phyloP scores from a whole-genome alignment of 2,797 vertebrate genomes.

The Dallia pectoralis region DNA sequence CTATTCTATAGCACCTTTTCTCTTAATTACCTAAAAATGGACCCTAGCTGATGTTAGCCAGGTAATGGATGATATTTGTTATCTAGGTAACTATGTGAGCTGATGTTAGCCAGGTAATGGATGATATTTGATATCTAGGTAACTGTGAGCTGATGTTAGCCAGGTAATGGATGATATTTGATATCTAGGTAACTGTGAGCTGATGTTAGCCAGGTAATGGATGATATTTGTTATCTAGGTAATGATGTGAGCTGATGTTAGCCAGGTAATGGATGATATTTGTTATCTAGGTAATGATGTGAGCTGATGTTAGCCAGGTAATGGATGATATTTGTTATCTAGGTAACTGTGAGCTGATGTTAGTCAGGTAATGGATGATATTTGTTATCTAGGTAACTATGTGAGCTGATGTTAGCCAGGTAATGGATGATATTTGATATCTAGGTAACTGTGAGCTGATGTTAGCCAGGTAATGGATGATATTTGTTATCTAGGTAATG shows the following conservation, averaged over 20 bases:
- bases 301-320: conserved; percentile 65
- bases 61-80: not conserved
- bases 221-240: conserved; percentile 48
- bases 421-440: not conserved
- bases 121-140: conserved; percentile 48
- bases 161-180: not conserved
- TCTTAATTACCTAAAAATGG: not conserved
- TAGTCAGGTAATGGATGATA: not conserved
- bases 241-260: conserved; percentile 68
- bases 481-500: conserved; percentile 56
- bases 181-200: conserved; percentile 66
- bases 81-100: conserved; percentile 67
- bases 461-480: not conserved
- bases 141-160: conserved; percentile 70
- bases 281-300: conserved; percentile 62
- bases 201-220: conserved; percentile 53
- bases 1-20: not conserved
- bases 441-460: conserved; percentile 72
- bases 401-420: conserved; percentile 72
- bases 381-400: conserved; percentile 56
- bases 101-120: conserved; percentile 53
- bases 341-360: conserved; percentile 73
- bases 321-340: conserved; percentile 5
- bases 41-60: not conserved
- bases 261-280: not conserved